Percentiles rank a stretch among this genome's conserved stretches.
Evolutionary conservation across 2,113 vertebrate species (phyloP).

Genomic region (Monopterus albus): DNA sequence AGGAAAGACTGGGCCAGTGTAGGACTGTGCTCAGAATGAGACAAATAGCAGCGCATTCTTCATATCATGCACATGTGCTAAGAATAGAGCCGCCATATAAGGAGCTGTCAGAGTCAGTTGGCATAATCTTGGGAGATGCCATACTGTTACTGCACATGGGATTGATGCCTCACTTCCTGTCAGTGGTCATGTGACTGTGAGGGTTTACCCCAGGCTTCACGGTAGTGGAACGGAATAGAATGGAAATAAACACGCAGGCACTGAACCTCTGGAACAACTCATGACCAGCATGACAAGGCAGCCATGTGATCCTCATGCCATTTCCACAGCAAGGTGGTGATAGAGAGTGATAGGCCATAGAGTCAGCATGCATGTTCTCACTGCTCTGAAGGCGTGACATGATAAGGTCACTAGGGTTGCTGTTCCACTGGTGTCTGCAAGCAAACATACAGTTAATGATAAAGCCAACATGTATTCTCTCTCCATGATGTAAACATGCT

Average conservation of each 20-base stretch:
- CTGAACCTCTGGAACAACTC: slow-evolving; percentile 49
- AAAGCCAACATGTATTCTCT: neutral
- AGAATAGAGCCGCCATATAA: slow-evolving; percentile 71
- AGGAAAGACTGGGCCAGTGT: neutral
- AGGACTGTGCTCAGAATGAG: neutral
- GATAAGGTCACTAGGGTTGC: slow-evolving; percentile 11
- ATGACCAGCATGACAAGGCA: slow-evolving; percentile 45
- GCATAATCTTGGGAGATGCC: slow-evolving; percentile 50
- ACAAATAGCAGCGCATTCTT: slow-evolving; percentile 33
- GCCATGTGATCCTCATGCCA: slow-evolving; percentile 51
- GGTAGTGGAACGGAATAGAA: slow-evolving; percentile 5
- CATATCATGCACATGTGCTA: slow-evolving; percentile 56
- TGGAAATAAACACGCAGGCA: slow-evolving; percentile 28
- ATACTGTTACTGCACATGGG: slow-evolving; percentile 20
- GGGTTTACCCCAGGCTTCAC: slow-evolving; percentile 42
- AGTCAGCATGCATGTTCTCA: slow-evolving; percentile 1
- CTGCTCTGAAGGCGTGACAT: neutral
- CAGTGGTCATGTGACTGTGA: slow-evolving; percentile 53
- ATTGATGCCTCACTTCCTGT: slow-evolving; percentile 65
- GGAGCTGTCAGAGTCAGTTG: slow-evolving; percentile 53
- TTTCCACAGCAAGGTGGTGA: slow-evolving; percentile 11
- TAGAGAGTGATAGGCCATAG: neutral
- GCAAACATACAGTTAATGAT: slow-evolving; percentile 17
- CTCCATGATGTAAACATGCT: neutral
- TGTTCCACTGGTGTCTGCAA: neutral